Conservation (phyloP, 2,797 vertebrate genomes). For the Leptodactylus fallax region DNA sequence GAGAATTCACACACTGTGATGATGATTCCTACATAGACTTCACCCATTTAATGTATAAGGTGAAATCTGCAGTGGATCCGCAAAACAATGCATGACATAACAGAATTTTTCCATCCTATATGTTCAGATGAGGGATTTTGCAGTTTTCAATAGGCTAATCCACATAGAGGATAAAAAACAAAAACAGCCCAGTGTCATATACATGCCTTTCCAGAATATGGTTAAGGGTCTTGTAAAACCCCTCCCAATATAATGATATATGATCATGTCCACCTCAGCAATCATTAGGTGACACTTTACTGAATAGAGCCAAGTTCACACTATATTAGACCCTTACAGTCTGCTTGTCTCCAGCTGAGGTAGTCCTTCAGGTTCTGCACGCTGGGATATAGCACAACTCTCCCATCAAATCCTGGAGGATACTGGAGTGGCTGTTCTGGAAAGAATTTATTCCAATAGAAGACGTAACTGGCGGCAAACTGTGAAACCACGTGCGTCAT, state of each 20-base stretch:
- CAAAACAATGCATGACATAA: too few relatives aligned
- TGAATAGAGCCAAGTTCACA: background rate
- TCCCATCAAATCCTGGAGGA: conserved; percentile 94
- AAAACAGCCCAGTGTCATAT: too few relatives aligned
- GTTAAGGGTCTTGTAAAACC: background rate
- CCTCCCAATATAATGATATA: background rate
- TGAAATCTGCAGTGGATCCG: too few relatives aligned
- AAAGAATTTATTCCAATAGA: conserved; percentile 95
- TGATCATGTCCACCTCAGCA: background rate
- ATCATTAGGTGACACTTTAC: background rate
- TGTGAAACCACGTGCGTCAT: conserved; percentile 96
- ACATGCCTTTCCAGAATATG: too few relatives aligned
- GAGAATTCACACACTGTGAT: too few relatives aligned
- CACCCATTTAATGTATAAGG: too few relatives aligned
- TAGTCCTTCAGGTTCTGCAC: conserved; percentile 94
- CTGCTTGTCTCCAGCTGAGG: conserved; percentile 96
- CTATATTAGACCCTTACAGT: conserved; percentile 83
- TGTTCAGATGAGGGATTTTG: too few relatives aligned
- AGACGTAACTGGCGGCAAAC: conserved; percentile 96
- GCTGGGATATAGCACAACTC: conserved; percentile 93
- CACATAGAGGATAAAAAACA: too few relatives aligned
- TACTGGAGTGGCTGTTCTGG: conserved; percentile 88
- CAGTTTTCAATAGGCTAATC: too few relatives aligned
- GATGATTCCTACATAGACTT: too few relatives aligned
- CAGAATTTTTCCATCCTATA: too few relatives aligned